Evolutionary conservation across 1,140 invertebrate genomes (phyloP).

Genomic region (Rhyacophila brunnea): DNA sequence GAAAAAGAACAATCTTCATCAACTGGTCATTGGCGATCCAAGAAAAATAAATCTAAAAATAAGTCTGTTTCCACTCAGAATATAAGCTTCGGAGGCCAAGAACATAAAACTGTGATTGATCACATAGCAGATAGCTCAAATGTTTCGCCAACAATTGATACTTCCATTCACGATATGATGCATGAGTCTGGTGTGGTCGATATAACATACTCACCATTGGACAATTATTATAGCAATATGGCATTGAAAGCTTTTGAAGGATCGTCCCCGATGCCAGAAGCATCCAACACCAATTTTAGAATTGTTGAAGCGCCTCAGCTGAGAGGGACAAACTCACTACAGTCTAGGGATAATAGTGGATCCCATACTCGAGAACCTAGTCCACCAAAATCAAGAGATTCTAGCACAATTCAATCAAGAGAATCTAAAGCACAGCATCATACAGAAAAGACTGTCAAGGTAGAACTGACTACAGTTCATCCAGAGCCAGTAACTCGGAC

Average conservation of each 20-base stretch:
- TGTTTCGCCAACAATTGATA: slow-evolving; percentile 12
- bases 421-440: not conserved
- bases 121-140: slow-evolving; percentile 41
- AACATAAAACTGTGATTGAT: slow-evolving; percentile 45
- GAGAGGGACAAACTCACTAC: not conserved
- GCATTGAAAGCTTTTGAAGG: slow-evolving; percentile 42
- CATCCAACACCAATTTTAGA: slow-evolving; percentile 46
- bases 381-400: not conserved
- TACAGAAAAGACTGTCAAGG: not conserved
- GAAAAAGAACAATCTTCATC: slow-evolving; percentile 1
- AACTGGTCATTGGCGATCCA: slow-evolving; percentile 22
- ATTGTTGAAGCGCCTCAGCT: slow-evolving; percentile 42
- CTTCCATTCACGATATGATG: slow-evolving; percentile 1
- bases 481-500: not conserved
- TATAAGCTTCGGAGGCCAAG: slow-evolving; percentile 47
- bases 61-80: slow-evolving; percentile 51
- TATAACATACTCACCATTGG: slow-evolving; percentile 40
- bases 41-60: slow-evolving; percentile 43
- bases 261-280: slow-evolving; percentile 38
- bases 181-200: slow-evolving; percentile 18
- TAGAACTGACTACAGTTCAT: too few relatives aligned
- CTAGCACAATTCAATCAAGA: not conserved
- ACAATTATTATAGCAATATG: slow-evolving; percentile 44
- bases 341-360: not conserved
- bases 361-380: not conserved